Evolutionary conservation across 2,797 vertebrate genomes (phyloP), one percentile per base, ranked within the genome.

Genomic region (Hylomyscus alleni): DNA sequence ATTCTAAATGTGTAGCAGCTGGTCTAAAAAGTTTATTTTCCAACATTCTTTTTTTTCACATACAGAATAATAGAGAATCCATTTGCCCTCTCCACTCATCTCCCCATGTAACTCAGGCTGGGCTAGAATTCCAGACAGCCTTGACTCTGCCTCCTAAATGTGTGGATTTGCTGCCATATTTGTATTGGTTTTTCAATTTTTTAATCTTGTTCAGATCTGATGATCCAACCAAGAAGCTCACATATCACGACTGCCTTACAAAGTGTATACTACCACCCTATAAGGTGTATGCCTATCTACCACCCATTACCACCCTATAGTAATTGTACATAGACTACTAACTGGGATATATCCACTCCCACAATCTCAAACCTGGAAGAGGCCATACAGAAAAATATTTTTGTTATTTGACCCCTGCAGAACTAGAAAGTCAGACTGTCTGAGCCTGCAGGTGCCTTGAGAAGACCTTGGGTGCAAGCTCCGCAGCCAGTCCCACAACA

Each of bases 1-100:
- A 87, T 87, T 52, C 8, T 75, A 91, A 93, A 29, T 93, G 81
- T 84, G 80, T 82, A 40, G 8, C n/a, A 94, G 72, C 72, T 77
- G 2, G 2, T 95, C 87, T 44, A 87, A 91, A 44, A 86, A 88
- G 56, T 92, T 20, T 52, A 88, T 89, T 77, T 50, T 90, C n/a
- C 62, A 58, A 56, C 60, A n/a, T 56, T 52, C 84, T 87, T 93
- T 76, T 12, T 56, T 50, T 94, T 75, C 8, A 76, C 10, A 29
- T 65, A 67, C 2, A 72, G 44, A 88, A 20, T 95, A 65, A 80
- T 52, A 82, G 65, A 83, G 62, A 90, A 34, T 85, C 90, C 90
- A 85, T n/a, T 8, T 5, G 31, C 20, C 12, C 3, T 22, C 6
- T 6, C 9, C n/a, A 54, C 24, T 56, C 2, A 3, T 58, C 26